Conservation (phyloP, 2,888 invertebrate species). For the Drosophila longiperda region DNA sequence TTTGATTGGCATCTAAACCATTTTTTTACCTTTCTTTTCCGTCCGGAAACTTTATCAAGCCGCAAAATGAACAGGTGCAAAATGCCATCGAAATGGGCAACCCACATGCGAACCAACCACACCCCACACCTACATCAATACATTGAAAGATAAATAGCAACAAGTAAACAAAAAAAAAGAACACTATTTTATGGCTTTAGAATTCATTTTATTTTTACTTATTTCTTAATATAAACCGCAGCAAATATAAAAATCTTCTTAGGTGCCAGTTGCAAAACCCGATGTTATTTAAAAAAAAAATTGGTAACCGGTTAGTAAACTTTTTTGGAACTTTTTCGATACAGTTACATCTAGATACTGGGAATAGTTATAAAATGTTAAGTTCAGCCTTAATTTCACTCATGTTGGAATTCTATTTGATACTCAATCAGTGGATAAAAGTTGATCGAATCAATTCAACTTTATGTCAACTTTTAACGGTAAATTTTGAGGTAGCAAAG, state of each 20-base stretch:
- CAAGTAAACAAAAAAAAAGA: background rate
- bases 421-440: no score
- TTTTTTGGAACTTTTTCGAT: background rate
- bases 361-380: background rate
- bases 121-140: background rate
- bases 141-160: background rate
- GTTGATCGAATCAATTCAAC: no score
- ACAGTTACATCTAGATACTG: background rate
- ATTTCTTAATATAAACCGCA: background rate
- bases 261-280: background rate
- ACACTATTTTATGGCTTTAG: background rate
- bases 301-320: background rate
- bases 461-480: no score
- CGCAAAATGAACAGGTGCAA: conserved; percentile 69
- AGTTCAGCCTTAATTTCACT: background rate
- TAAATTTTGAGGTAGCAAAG: no score
- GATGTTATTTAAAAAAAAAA: background rate
- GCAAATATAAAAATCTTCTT: background rate
- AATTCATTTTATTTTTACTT: background rate
- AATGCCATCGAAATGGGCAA: conserved; percentile 10
- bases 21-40: conserved; percentile 4
- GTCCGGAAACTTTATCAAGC: conserved; percentile 38
- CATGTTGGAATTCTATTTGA: background rate
- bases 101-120: background rate
- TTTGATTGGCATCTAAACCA: conserved; percentile 72